Conservation (phyloP, 2,888 invertebrate genomes). For the Ormia ochracea region DNA sequence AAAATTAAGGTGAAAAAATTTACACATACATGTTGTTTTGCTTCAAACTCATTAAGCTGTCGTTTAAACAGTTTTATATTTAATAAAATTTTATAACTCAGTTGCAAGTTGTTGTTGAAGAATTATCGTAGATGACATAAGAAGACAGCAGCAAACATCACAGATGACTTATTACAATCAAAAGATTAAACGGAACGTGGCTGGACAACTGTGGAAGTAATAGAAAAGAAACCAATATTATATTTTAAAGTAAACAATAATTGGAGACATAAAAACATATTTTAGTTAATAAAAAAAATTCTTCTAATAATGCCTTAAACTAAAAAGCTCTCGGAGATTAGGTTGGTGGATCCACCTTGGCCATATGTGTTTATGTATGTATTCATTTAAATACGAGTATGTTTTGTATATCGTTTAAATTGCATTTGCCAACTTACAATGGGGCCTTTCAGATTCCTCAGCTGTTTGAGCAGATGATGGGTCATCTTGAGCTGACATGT, state of each 20-base stretch:
- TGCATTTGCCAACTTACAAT: conserved; percentile 81
- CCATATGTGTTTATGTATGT: no score
- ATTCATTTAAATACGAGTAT: neutral
- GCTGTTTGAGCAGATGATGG: conserved; percentile 75
- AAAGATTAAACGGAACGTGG: conserved; percentile 86
- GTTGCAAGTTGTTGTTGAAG: conserved; percentile 5
- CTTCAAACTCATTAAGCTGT: conserved; percentile 42
- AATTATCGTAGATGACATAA: conserved; percentile 34
- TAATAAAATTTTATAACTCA: conserved; percentile 11
- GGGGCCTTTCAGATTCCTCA: conserved; percentile 81
- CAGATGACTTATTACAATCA: conserved; percentile 80
- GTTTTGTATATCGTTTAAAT: neutral
- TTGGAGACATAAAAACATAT: neutral
- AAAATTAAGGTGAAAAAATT: conserved; percentile 20
- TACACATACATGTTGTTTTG: conserved; percentile 30
- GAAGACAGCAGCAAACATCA: conserved; percentile 79
- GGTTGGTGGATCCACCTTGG: no score
- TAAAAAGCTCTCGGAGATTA: no score
- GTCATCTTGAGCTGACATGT: conserved; percentile 71
- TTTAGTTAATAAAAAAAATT: neutral
- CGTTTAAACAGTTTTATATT: neutral
- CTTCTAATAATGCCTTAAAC: no score
- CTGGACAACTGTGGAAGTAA: conserved; percentile 82
- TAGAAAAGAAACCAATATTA: no score
- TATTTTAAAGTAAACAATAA: conserved; percentile 18